Percentiles rank a stretch among this genome's conserved stretches.
These are phyloP conservation scores for Heliconius congener DNA, from an alignment of 1,140 invertebrate genomes.

Conservation along the genomic window DNA sequence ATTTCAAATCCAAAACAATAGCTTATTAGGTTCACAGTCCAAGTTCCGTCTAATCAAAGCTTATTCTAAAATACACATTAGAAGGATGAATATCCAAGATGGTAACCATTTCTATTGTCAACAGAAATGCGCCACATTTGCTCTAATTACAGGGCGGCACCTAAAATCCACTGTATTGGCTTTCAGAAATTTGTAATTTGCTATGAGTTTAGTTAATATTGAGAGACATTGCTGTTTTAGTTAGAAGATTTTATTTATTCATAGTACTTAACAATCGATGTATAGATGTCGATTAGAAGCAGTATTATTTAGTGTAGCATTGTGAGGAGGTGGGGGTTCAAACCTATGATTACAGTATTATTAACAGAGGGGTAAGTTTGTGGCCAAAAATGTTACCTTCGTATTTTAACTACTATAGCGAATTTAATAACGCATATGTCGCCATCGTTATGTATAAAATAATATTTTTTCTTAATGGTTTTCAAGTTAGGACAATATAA, in stretches of 20 bases:
- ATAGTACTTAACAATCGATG: background rate
- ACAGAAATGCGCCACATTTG: conserved; percentile 70
- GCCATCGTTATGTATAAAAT: background rate
- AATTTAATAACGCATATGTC: conserved; percentile 15
- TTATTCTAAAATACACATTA: conserved; percentile 48
- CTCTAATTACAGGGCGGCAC: conserved; percentile 69
- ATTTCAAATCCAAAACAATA: background rate
- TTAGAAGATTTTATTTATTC: background rate
- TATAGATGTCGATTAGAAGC: background rate
- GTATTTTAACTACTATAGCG: conserved; percentile 36
- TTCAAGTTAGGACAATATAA: too few relatives aligned
- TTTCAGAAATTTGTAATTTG: conserved; percentile 13
- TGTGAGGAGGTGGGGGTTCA: conserved; percentile 49
- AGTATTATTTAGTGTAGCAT: conserved; percentile 10
- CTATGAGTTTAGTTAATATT: conserved; percentile 21
- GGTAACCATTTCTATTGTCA: conserved; percentile 58
- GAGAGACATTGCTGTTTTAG: conserved; percentile 44
- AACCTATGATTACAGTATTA: conserved; percentile 77
- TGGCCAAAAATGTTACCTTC: conserved; percentile 62
- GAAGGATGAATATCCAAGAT: conserved; percentile 47
- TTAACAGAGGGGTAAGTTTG: conserved; percentile 63
- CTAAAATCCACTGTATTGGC: conserved; percentile 71
- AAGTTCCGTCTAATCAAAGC: conserved; percentile 33
- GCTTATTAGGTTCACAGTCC: background rate
- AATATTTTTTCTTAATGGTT: too few relatives aligned